These are phyloP conservation scores for Erethizon dorsatum DNA, from an alignment of 2,797 vertebrate species.

Conservation along the genomic window DNA sequence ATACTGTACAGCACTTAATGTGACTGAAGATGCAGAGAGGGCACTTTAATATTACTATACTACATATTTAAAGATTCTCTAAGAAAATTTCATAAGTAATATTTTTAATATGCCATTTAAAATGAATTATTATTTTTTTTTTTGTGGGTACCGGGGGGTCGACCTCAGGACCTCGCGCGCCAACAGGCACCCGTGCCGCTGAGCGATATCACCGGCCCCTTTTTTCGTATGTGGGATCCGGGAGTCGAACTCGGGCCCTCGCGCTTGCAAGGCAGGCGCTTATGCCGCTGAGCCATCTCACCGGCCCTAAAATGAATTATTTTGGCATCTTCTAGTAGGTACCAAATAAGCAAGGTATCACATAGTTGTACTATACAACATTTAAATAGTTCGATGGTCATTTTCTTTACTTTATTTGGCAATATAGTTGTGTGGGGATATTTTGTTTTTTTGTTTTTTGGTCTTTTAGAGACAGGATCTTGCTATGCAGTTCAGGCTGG, in stretches of 20 bases:
- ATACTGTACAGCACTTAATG: not conserved
- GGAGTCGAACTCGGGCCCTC: too few species aligned
- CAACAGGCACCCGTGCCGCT: too few species aligned
- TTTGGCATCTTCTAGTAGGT: conserved; percentile 22
- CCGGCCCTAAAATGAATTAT: conserved; percentile 18
- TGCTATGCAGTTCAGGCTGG: not conserved
- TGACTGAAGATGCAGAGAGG: not conserved
- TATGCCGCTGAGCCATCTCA: too few species aligned
- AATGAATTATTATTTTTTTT: conserved; percentile 23
- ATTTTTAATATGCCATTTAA: conserved; percentile 43
- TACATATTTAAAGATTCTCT: conserved; percentile 28
- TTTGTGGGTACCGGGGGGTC: too few species aligned
- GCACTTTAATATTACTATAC: not conserved
- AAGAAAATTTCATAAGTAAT: conserved; percentile 26
- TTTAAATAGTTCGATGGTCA: conserved; percentile 50
- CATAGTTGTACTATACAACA: conserved; percentile 28
- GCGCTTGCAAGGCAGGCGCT: too few species aligned
- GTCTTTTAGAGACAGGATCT: not conserved
- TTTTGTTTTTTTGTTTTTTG: too few species aligned
- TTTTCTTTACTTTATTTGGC: conserved; percentile 48
- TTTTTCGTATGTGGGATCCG: too few species aligned
- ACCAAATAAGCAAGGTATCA: conserved; percentile 42
- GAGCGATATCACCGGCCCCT: too few species aligned
- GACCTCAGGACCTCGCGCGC: too few species aligned
- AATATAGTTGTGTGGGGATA: conserved; percentile 17